These are phyloP conservation scores for Tor tambroides DNA, from an alignment of 2,113 vertebrate genomes.

Conservation along the genomic window DNA sequence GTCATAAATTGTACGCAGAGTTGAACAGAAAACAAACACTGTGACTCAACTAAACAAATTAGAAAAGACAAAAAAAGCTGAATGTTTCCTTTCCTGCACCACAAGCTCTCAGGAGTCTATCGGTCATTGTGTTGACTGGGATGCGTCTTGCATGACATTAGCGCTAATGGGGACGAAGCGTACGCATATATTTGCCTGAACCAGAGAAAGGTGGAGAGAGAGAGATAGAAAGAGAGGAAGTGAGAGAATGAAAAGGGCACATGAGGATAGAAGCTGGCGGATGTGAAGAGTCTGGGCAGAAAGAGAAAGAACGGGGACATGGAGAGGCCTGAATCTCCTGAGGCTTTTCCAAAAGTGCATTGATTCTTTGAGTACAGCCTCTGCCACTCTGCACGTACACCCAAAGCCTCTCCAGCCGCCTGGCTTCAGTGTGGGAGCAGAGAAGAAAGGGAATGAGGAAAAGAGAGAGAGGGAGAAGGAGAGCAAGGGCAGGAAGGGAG, in stretches of 20 bases:
- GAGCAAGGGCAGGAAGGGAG: slow-evolving; percentile 48
- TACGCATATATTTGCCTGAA: slow-evolving; percentile 23
- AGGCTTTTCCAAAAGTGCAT: slow-evolving; percentile 69
- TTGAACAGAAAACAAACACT: slow-evolving; percentile 51
- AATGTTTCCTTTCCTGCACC: neutral
- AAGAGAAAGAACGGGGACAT: slow-evolving; percentile 53
- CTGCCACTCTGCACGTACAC: slow-evolving; percentile 74
- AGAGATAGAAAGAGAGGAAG: slow-evolving; percentile 32
- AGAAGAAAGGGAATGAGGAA: slow-evolving; percentile 42
- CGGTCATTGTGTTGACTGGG: slow-evolving; percentile 55
- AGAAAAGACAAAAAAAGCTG: neutral
- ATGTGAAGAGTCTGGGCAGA: slow-evolving; percentile 45
- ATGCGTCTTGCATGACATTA: slow-evolving; percentile 60
- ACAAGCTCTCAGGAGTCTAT: slow-evolving; percentile 46
- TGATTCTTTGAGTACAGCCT: slow-evolving; percentile 66
- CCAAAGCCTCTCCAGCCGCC: slow-evolving; percentile 54
- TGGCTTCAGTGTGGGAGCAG: slow-evolving; percentile 55
- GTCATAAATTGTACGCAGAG: slow-evolving; percentile 52
- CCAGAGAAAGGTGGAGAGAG: neutral
- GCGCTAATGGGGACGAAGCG: slow-evolving; percentile 45
- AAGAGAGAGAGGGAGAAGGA: slow-evolving; percentile 26
- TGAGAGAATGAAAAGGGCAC: slow-evolving; percentile 49
- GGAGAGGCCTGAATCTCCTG: slow-evolving; percentile 54
- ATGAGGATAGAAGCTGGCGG: slow-evolving; percentile 47
- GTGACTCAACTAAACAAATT: slow-evolving; percentile 32